Base-by-base conservation (phyloP, 2,888 invertebrate genomes). In the Xanthia togata region DNA sequence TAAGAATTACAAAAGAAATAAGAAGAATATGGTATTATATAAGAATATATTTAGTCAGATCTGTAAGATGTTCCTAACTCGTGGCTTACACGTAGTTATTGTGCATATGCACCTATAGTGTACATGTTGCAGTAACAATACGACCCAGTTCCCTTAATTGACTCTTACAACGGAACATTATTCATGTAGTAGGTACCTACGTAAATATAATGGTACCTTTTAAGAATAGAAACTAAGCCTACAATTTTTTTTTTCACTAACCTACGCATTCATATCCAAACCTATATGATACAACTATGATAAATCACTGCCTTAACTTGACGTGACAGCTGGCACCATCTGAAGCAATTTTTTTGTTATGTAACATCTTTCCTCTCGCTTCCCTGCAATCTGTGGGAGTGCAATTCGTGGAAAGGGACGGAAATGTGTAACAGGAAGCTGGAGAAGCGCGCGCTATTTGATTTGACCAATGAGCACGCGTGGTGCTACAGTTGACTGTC, bases 121-220 rank as follows among this genome's bases (percentile, higher is more conserved):
- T 41, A 14, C 44, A 44, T 20, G 2, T 8, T 47, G 12, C 38
- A 31, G 20, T 26, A 31, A 38, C 57, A 59, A 53, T 47, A 55
- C 50, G 79, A 79, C 84, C 84, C n/a, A 83, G 20, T 79, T 81
- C 47, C 14, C 73, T 72, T 72, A 73, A 83, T 81, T 79, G 59
- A 59, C 62, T 35, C 31, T 23, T 14, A 44, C 55, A 47, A n/a
- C 20, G n/a, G 62, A 6, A 53, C 65, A 50, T 20, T 14, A 12
- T n/a, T 55, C 14, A 38, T 60, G 12, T 26, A n/a, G n/a, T 53
- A 11, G 23, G 35, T 62, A n/a, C 17, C 14, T 50, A 55, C 11
- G 55, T 55, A 75, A 67, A 62, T 68, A 35, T 8, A 31, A 31
- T 53, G 17, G 20, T 81, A 41, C 17, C 12, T 67, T 79, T n/a